These are phyloP conservation scores for Agriopis aurantiaria DNA, from an alignment of 2,888 invertebrate species.

Conservation along the genomic window DNA sequence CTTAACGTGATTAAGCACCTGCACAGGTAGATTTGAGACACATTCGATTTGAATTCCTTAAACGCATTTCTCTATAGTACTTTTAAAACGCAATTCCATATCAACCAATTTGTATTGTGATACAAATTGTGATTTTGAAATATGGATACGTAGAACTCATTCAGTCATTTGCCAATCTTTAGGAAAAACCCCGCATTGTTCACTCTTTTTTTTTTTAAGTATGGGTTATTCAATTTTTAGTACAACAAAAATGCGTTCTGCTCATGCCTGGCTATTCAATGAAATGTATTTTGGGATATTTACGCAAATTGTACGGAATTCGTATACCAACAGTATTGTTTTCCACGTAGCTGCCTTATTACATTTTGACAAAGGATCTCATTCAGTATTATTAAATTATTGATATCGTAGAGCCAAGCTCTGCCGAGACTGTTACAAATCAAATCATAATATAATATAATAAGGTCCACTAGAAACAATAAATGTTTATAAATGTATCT, in stretches of 20 bases:
- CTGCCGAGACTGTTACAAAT: constrained; percentile 11
- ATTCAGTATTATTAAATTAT: constrained; percentile 20
- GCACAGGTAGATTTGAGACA: constrained; percentile 6
- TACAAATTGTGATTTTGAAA: constrained; percentile 21
- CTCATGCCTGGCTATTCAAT: constrained; percentile 54
- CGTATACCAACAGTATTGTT: constrained; percentile 29
- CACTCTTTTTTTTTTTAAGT: constrained; percentile 30
- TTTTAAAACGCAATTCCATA: constrained; percentile 1
- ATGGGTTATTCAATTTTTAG: constrained; percentile 43
- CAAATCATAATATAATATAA: neutral
- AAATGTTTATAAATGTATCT: constrained; percentile 14
- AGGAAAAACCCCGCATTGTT: constrained; percentile 7
- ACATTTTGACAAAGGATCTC: constrained; percentile 6
- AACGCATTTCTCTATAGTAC: neutral
- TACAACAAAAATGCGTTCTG: constrained; percentile 42
- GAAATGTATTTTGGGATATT: constrained; percentile 53
- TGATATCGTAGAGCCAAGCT: constrained; percentile 21
- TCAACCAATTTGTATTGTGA: constrained; percentile 17
- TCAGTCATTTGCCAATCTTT: constrained; percentile 1
- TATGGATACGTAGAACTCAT: constrained; percentile 9
- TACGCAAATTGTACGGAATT: constrained; percentile 40
- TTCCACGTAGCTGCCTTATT: constrained; percentile 8
- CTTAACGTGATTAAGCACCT: constrained; percentile 9
- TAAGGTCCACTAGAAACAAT: constrained; percentile 19
- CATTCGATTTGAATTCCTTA: neutral